A percentile compares a stretch with the other conserved stretches of the same genome.
phyloP scores from a whole-genome alignment of 2,888 invertebrate species.

The Eledona agricola region DNA sequence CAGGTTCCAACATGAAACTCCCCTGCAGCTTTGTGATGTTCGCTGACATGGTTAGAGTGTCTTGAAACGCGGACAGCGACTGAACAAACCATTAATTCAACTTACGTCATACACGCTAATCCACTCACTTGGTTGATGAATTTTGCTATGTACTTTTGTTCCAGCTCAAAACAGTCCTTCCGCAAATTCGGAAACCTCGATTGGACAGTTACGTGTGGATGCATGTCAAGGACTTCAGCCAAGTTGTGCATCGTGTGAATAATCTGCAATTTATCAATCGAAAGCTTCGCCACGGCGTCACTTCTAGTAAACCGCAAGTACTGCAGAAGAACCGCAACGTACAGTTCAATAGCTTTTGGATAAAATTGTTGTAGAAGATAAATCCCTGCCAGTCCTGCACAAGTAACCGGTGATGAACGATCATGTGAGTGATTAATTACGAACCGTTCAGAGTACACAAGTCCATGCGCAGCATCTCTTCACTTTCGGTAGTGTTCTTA shows the following conservation, averaged over 20 bases:
- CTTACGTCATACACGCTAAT: neutral
- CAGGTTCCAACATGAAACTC: constrained; percentile 48
- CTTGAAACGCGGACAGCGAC: constrained; percentile 41
- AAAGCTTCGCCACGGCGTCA: constrained; percentile 59
- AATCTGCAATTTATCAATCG: constrained; percentile 72
- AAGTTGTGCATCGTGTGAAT: constrained; percentile 76
- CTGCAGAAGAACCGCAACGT: constrained; percentile 69
- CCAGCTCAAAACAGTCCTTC: constrained; percentile 65
- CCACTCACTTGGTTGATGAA: constrained; percentile 51
- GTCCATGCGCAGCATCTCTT: constrained; percentile 70
- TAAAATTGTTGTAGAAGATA: constrained; percentile 67
- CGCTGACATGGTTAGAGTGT: constrained; percentile 27
- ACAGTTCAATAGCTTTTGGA: constrained; percentile 67
- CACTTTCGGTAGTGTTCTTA: constrained; percentile 69
- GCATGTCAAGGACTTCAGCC: constrained; percentile 63
- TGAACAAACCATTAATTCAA: constrained; percentile 35
- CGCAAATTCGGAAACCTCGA: constrained; percentile 64
- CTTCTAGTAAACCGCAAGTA: constrained; percentile 57
- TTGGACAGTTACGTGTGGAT: neutral
- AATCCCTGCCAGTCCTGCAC: constrained; percentile 70
- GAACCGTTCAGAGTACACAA: constrained; percentile 73
- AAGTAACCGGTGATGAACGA: constrained; percentile 1
- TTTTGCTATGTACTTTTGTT: constrained; percentile 68
- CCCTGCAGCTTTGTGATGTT: constrained; percentile 42
- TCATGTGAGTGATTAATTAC: constrained; percentile 1